A percentile compares a stretch with the other conserved stretches of the same genome.
These are phyloP conservation scores for Sepiola atlantica DNA, from an alignment of 2,888 invertebrate genomes.

Conservation along the genomic window DNA sequence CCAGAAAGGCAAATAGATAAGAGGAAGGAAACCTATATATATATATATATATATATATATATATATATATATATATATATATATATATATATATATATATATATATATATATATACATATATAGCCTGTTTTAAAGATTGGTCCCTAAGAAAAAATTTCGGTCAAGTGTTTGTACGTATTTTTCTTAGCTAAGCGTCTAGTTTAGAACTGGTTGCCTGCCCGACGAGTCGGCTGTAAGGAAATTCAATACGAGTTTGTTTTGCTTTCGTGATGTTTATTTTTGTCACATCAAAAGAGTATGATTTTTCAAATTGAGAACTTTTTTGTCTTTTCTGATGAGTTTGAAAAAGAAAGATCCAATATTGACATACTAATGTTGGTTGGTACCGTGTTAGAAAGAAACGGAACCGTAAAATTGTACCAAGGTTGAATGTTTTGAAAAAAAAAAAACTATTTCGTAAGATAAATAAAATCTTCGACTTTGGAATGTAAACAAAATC, in stretches of 20 bases:
- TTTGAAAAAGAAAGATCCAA: too few relatives aligned
- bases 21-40: too few relatives aligned
- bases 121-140: background rate
- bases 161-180: background rate
- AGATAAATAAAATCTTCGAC: background rate
- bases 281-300: too few relatives aligned
- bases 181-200: background rate
- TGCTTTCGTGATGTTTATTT: too few relatives aligned
- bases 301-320: too few relatives aligned
- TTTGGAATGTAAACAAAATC: background rate
- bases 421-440: background rate
- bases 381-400: background rate
- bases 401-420: background rate
- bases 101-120: background rate
- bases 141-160: too few relatives aligned
- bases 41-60: background rate
- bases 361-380: background rate
- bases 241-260: too few relatives aligned
- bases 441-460: too few relatives aligned
- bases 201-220: too few relatives aligned
- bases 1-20: too few relatives aligned
- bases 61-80: background rate
- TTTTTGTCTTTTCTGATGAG: too few relatives aligned
- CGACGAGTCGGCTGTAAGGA: too few relatives aligned
- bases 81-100: conserved; percentile 23